A percentile compares a stretch with the other conserved stretches of the same genome.
phyloP scores from a whole-genome alignment of 1,140 invertebrate genomes.

The Scylla paramamosain region DNA sequence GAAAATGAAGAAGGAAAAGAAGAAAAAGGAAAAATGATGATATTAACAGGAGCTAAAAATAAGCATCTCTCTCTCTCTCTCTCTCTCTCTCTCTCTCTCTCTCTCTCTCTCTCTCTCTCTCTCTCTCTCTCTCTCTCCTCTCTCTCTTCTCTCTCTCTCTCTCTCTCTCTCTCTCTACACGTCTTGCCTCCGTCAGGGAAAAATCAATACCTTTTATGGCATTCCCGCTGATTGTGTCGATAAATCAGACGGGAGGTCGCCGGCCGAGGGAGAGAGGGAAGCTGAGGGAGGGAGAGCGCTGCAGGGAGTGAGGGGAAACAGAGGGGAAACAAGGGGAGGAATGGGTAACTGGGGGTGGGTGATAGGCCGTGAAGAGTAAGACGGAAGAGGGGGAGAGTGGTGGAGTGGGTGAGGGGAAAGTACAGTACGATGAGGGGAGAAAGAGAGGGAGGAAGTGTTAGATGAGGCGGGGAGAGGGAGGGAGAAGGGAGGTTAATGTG shows the following conservation, averaged over 20 bases:
- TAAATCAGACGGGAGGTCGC: not conserved
- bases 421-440: not conserved
- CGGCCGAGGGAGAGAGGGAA: not conserved
- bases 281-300: not conserved
- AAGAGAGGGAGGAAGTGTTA: too few relatives aligned
- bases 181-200: constrained; percentile 1
- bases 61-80: not conserved
- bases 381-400: not conserved
- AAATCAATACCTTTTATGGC: constrained; percentile 23
- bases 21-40: too few relatives aligned
- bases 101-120: constrained; percentile 20
- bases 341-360: not conserved
- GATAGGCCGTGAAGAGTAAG: not conserved
- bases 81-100: constrained; percentile 9
- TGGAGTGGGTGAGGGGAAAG: not conserved
- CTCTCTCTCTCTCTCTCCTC: not conserved
- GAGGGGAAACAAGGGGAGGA: not conserved
- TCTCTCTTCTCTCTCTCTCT: not conserved
- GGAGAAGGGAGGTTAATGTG: not conserved
- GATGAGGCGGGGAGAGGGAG: not conserved
- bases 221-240: constrained; percentile 19
- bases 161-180: not conserved
- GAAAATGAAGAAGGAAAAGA: not conserved
- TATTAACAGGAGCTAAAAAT: not conserved
- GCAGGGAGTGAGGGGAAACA: not conserved